phyloP scores from a whole-genome alignment of 2,113 vertebrate species.

The Engystomops pustulosus region DNA sequence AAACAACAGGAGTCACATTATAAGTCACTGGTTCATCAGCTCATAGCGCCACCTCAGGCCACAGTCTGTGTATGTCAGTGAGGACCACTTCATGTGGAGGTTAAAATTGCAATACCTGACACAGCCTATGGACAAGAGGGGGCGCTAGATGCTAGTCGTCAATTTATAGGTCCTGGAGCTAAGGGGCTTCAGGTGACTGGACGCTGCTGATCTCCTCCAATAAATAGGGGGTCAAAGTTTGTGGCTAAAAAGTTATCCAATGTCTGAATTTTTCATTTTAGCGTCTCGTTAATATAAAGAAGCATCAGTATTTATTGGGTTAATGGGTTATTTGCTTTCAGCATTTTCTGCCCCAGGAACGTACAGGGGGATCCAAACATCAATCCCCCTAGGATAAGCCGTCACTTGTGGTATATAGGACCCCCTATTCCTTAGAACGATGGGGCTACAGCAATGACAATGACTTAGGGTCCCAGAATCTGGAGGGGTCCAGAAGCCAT shows the following conservation, averaged over 20 bases:
- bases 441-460: no score
- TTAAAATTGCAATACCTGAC: no score
- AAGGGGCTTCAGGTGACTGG: neutral
- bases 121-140: neutral
- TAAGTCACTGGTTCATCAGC: no score
- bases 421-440: no score
- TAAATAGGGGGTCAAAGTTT: neutral
- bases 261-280: no score
- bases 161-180: neutral
- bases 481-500: no score
- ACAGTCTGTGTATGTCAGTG: neutral
- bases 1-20: neutral
- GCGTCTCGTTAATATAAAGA: neutral
- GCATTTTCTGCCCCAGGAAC: neutral
- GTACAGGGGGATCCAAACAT: no score
- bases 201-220: neutral
- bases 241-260: neutral
- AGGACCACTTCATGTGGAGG: no score
- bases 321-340: neutral
- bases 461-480: no score
- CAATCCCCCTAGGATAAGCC: no score
- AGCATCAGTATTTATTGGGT: constrained; percentile 9
- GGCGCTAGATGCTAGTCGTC: neutral
- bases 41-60: neutral
- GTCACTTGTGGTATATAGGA: no score